A percentile compares a stretch with the other conserved stretches of the same genome.
Conservation (phyloP, 2,888 invertebrate species). For the Coleophora deauratella region DNA sequence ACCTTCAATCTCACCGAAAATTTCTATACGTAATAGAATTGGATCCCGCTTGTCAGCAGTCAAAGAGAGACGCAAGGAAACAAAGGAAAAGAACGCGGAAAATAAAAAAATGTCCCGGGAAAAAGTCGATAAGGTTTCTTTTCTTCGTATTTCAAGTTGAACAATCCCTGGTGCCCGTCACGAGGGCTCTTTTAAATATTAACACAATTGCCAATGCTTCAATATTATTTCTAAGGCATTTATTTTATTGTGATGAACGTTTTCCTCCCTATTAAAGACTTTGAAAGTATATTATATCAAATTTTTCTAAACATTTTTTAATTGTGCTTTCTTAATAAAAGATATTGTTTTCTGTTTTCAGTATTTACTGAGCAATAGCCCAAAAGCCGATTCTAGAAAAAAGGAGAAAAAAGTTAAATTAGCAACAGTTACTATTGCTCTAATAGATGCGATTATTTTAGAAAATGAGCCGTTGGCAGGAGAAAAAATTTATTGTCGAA, state of each 20-base stretch:
- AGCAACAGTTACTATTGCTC: conserved; percentile 91
- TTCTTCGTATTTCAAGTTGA: conserved; percentile 25
- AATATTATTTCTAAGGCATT: conserved; percentile 14
- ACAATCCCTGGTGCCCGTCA: no score
- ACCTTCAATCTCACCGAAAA: conserved; percentile 26
- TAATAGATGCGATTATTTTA: conserved; percentile 92
- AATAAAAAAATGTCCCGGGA: conserved; percentile 36
- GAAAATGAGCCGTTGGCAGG: conserved; percentile 79
- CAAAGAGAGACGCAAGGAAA: conserved; percentile 34
- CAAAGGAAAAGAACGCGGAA: conserved; percentile 28
- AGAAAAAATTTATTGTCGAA: conserved; percentile 61
- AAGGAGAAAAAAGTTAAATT: conserved; percentile 37
- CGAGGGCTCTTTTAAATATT: conserved; percentile 25
- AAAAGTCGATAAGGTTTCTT: conserved; percentile 47
- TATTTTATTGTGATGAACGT: conserved; percentile 10
- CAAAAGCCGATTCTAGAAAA: conserved; percentile 33
- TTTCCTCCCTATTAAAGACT: conserved; percentile 1
- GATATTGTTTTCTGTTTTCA: conserved; percentile 28
- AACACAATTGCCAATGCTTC: conserved; percentile 16
- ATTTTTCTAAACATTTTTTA: no score
- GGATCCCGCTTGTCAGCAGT: conserved; percentile 39
- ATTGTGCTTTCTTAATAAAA: no score
- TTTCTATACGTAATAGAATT: conserved; percentile 46
- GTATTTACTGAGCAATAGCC: conserved; percentile 53
- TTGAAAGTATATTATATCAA: no score